Percentiles rank a stretch among this genome's conserved stretches.
Conservation (phyloP, 2,888 invertebrate species). For the Lypha dubia region DNA sequence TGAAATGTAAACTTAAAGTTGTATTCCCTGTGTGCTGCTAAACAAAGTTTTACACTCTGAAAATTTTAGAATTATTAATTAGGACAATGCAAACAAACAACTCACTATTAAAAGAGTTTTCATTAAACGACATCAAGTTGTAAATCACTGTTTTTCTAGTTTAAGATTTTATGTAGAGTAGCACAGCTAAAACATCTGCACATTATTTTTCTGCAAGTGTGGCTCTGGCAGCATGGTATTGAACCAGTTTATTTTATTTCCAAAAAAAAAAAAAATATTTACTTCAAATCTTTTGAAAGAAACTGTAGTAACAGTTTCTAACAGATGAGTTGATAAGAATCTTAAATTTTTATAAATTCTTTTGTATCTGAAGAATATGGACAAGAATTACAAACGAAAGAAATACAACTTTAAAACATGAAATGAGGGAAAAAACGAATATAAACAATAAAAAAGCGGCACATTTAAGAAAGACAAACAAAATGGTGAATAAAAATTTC, state of each 20-base stretch:
- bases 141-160: neutral
- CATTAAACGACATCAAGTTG: neutral
- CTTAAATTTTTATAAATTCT: conserved; percentile 21
- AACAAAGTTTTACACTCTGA: neutral
- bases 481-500: neutral
- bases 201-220: conserved; percentile 6
- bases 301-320: neutral
- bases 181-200: no score
- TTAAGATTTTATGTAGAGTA: neutral
- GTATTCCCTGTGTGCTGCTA: neutral
- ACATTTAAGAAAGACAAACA: neutral
- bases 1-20: neutral
- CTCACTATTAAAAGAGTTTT: neutral
- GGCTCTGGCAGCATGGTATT: neutral
- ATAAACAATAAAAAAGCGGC: conserved; percentile 22
- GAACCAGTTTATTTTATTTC: conserved; percentile 39
- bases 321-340: conserved; percentile 49
- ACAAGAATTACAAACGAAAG: neutral
- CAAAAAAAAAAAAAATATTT: no score
- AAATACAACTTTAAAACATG: conserved; percentile 15
- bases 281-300: conserved; percentile 4
- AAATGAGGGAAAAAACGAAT: neutral
- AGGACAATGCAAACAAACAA: neutral
- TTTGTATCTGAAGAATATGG: conserved; percentile 14
- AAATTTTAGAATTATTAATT: neutral